phyloP scores from a whole-genome alignment of 2,888 invertebrate species.

The Holacanthella duospinosa region DNA sequence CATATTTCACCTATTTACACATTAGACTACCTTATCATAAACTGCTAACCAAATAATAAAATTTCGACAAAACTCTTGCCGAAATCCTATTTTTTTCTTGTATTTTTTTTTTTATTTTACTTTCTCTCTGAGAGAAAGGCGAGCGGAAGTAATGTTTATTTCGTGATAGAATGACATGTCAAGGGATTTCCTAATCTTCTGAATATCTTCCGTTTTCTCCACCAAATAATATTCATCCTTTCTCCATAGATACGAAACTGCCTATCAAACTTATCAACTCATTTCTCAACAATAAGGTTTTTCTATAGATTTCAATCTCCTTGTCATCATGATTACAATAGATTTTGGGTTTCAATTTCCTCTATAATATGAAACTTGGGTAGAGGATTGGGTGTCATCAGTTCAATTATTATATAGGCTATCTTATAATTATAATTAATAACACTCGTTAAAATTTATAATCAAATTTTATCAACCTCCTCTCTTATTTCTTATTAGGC shows the following conservation, averaged over 20 bases:
- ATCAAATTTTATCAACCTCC: not conserved
- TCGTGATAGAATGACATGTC: not conserved
- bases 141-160: not conserved
- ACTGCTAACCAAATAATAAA: not conserved
- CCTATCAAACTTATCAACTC: not conserved
- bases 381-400: not conserved
- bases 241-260: not conserved
- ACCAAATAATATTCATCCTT: not conserved
- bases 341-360: not conserved
- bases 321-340: not conserved
- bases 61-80: not conserved
- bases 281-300: too few relatives aligned
- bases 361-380: not conserved
- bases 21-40: too few relatives aligned
- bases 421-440: conserved; percentile 2
- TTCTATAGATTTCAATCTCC: not conserved
- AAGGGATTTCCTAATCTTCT: not conserved
- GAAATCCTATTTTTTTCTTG: not conserved
- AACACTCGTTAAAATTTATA: not conserved
- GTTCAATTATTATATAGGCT: not conserved
- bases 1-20: not conserved
- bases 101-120: not conserved
- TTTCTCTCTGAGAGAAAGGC: not conserved
- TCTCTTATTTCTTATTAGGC: not conserved
- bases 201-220: not conserved